Evolutionary conservation across 1,140 invertebrate species (phyloP).

Genomic region (Drosophila pandora): DNA sequence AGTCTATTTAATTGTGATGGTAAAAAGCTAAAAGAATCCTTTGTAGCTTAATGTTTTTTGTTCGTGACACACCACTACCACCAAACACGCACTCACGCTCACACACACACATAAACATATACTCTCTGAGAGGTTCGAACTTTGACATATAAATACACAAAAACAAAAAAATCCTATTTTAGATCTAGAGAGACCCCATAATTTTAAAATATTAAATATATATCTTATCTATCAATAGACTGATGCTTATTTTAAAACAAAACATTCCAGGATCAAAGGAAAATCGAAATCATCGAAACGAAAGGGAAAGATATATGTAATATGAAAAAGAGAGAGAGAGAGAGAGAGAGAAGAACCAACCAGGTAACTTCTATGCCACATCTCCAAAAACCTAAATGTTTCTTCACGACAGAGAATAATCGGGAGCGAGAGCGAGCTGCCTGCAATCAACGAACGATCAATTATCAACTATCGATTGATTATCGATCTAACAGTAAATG

Average conservation of each 20-base stretch:
- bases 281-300: constrained; percentile 1
- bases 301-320: constrained; percentile 3
- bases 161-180: constrained; percentile 4
- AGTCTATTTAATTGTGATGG: neutral
- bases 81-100: neutral
- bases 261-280: constrained; percentile 4
- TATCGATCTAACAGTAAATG: neutral
- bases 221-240: neutral
- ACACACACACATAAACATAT: neutral
- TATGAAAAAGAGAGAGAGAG: neutral
- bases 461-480: constrained; percentile 13
- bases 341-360: constrained; percentile 47
- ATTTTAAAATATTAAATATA: neutral
- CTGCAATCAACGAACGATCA: constrained; percentile 31
- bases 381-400: constrained; percentile 65
- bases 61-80: constrained; percentile 18
- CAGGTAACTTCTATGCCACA: constrained; percentile 78
- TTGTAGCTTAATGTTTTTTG: constrained; percentile 10
- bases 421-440: neutral
- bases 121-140: neutral
- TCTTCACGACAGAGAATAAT: constrained; percentile 69
- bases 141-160: constrained; percentile 7
- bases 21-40: neutral
- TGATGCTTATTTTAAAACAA: neutral
- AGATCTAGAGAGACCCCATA: constrained; percentile 7